These are phyloP conservation scores for Polypedilum vanderplanki DNA, from an alignment of 1,140 invertebrate species.

Conservation along the genomic window DNA sequence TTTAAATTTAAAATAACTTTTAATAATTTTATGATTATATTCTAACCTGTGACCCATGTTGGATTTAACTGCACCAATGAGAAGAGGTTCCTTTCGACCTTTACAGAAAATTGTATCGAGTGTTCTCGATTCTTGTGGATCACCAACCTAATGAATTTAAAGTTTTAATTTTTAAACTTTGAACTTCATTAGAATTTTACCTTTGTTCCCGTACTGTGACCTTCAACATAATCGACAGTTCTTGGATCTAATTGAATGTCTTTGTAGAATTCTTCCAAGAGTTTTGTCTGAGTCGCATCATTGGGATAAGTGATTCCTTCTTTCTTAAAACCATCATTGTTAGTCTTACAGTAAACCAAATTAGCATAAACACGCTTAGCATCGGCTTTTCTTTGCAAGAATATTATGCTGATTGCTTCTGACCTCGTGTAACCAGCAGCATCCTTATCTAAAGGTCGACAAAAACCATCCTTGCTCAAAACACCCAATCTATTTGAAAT, in stretches of 20 bases:
- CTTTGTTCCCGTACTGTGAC: conserved; percentile 78
- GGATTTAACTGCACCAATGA: conserved; percentile 86
- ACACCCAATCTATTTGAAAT: conserved; percentile 71
- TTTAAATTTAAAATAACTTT: neutral
- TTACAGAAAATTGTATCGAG: conserved; percentile 76
- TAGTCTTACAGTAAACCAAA: conserved; percentile 51
- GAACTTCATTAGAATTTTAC: conserved; percentile 33
- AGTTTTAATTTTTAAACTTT: too few relatives aligned
- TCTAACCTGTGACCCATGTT: conserved; percentile 74
- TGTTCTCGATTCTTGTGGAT: conserved; percentile 81
- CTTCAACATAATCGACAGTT: conserved; percentile 74
- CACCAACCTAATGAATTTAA: conserved; percentile 51
- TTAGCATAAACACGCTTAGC: conserved; percentile 70
- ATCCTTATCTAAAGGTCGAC: conserved; percentile 82
- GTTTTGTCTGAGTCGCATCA: conserved; percentile 67
- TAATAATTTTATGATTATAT: neutral
- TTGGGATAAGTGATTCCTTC: conserved; percentile 89
- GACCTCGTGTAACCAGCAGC: conserved; percentile 70
- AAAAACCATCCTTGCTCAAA: conserved; percentile 73
- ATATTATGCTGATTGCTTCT: conserved; percentile 67
- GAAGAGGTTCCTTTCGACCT: conserved; percentile 57
- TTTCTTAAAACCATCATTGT: conserved; percentile 84
- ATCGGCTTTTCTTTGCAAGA: conserved; percentile 72
- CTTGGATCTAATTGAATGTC: conserved; percentile 69
- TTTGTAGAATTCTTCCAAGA: conserved; percentile 77